Percentiles rank a stretch among this genome's conserved stretches.
phyloP scores from a whole-genome alignment of 92 coral and sea anemone genomes.

The Montipora capitata region DNA sequence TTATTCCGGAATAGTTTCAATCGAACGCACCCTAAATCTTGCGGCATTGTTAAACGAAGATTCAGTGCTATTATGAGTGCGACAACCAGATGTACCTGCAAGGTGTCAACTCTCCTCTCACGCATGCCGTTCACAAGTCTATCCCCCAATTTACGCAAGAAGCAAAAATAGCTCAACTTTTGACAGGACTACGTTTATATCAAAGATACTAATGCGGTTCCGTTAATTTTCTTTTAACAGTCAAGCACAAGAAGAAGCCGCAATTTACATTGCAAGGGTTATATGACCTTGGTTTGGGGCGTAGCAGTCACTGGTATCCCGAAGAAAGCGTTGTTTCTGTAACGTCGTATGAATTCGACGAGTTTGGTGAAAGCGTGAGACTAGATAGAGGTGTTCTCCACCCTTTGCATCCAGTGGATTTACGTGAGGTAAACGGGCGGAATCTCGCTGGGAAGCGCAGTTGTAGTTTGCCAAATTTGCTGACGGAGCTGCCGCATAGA shows the following conservation, averaged over 20 bases:
- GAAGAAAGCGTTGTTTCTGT: conserved; percentile 91
- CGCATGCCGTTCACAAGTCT: no score
- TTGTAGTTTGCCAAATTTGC: conserved; percentile 52
- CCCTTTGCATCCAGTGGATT: background rate
- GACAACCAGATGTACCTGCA: no score
- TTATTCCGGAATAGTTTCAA: no score
- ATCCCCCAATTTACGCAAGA: no score
- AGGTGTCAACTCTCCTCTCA: no score
- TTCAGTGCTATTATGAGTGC: no score
- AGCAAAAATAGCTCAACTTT: no score
- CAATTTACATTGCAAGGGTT: conserved; percentile 46
- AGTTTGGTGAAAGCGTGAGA: conserved; percentile 77
- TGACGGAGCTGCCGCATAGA: conserved; percentile 3
- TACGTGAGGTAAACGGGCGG: background rate
- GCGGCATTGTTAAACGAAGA: no score
- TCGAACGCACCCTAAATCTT: no score
- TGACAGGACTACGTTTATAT: background rate
- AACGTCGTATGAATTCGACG: conserved; percentile 84
- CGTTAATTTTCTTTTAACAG: conserved; percentile 35
- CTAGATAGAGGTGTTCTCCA: conserved; percentile 37
- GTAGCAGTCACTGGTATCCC: conserved; percentile 71
- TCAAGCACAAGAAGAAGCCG: conserved; percentile 62
- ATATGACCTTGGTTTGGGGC: conserved; percentile 72
- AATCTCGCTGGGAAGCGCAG: conserved; percentile 16
- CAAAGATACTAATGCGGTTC: background rate